Base-by-base conservation (phyloP, 2,797 vertebrate species). In the Poecilia picta region DNA sequence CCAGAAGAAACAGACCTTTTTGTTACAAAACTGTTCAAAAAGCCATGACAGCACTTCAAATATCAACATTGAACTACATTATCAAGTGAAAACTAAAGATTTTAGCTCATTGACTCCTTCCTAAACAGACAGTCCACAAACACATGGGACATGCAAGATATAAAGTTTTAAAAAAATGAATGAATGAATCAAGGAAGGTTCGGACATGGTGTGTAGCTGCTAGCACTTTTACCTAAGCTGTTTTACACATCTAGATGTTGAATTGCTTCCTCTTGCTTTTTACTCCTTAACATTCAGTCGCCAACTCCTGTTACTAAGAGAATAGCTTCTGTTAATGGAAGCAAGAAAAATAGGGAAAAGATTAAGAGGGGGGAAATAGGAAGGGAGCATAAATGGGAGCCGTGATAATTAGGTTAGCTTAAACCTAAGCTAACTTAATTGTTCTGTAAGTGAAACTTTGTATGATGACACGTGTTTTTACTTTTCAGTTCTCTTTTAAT, bases 321-420 rank as follows among this genome's bases (percentile, higher is more conserved):
- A 82, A 80, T 66, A 45, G 51, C 62, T 79, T 71, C 59, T 83
- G 85, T 82, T 83, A 82, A 36, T 77, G 78, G 85, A 84, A 23
- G 66, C 46, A 39, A 41, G 51, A 59, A 70, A 66, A 76, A 47
- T 73, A 78, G 72, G 28, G 71, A 77, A 77, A 85, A 74, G 77
- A 83, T 81, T 84, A 74, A 15, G 73, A 43, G 57, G 81, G 77
- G 78, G 71, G 59, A 5, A 77, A 36, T n/a, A 55, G 66, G 55
- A 16, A 59, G 78, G 68, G 68, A 46, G 36, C 23, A 45, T 10
- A 47, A 77, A 64, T 7, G 28, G 49, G 49, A 53, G 8, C 20
- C 6, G 16, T 45, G 12, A 72, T 28, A 31, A 47, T 23, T 20
- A 39, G 64, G 18, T 66, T 23, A 20, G 33, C 64, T 11, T 66